Base-by-base conservation (phyloP, 2,113 vertebrate species). In the Tragelaphus buxtoni region DNA sequence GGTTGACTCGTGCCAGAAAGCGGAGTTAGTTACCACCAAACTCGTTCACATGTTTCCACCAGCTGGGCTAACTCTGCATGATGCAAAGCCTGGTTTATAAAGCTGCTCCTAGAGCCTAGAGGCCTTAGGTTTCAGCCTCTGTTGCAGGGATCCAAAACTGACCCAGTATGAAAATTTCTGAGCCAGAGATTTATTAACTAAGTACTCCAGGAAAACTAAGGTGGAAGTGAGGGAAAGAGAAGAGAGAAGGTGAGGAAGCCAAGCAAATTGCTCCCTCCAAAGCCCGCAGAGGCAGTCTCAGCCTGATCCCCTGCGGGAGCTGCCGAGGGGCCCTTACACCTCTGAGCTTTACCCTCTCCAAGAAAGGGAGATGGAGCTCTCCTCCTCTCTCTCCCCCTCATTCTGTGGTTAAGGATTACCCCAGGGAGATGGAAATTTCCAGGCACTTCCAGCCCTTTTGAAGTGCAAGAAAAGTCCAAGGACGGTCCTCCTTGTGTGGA, bases 131-230 rank as follows among this genome's bases (percentile, higher is more conserved):
- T 91, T 95, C 39, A 28, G 24, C 18, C 26, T 89, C 17, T 55
- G 22, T 65, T 58, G 86, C 39, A 72, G 12, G 74, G 5, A 0
- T 61, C 28, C 74, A 65, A 83, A 90, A 65, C 32, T 80, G 45
- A 92, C 32, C 1, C n/a, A 58, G 30, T 76, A 30, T 49, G 17
- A 60, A 55, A 26, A 76, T 86, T 7, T 47, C 3, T 76, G 17
- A 61, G 45, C 11, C 45, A 45, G 58, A 63, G 9, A 81, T 56
- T 30, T 58, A 94, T 49, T 63, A 74, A 96, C 42, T 74, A 69
- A 81, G 45, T 28, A 22, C 47, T 91, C 47, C 77, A 49, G 63
- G 63, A 55, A 77, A 84, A 81, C 4, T 35, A 42, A 39, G 39
- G 47, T 58, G 81, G n/a, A 72, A 24, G 28, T 53, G 35, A 16